These are phyloP conservation scores for Epizoanthus rinbou DNA, from an alignment of 92 coral and sea anemone genomes.

Conservation along the genomic window DNA sequence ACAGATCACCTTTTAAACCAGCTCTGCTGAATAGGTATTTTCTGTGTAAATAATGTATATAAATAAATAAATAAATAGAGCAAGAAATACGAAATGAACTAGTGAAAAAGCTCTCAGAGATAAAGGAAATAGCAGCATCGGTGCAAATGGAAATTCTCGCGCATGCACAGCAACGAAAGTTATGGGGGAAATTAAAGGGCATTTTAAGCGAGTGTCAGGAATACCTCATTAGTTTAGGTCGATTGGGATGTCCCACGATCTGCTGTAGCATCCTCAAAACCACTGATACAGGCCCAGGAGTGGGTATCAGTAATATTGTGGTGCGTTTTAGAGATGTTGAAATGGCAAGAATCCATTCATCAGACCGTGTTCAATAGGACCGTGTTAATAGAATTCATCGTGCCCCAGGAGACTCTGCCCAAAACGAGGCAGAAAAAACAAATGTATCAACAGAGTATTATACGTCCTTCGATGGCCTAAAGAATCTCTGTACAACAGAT, in stretches of 20 bases:
- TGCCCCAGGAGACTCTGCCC: conserved; percentile 51
- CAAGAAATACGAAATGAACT: conserved; percentile 26
- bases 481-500: conserved; percentile 51
- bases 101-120: conserved; percentile 29
- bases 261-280: conserved; percentile 44
- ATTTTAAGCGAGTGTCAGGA: conserved; percentile 47
- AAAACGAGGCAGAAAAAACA: conserved; percentile 47
- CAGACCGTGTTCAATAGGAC: conserved; percentile 33
- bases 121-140: conserved; percentile 44
- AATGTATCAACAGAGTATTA: conserved; percentile 53
- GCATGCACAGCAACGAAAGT: conserved; percentile 38
- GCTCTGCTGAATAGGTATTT: too few relatives aligned
- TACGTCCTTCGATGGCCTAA: conserved; percentile 52
- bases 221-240: conserved; percentile 21
- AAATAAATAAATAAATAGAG: too few relatives aligned
- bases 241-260: conserved; percentile 7
- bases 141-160: conserved; percentile 33
- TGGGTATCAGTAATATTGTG: conserved; percentile 36
- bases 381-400: conserved; percentile 38
- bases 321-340: conserved; percentile 42
- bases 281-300: conserved; percentile 47
- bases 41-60: too few relatives aligned
- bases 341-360: conserved; percentile 37
- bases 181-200: conserved; percentile 50
- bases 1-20: too few relatives aligned